Evolutionary conservation across 2,113 vertebrate genomes (phyloP).

Genomic region (Podiceps cristatus): DNA sequence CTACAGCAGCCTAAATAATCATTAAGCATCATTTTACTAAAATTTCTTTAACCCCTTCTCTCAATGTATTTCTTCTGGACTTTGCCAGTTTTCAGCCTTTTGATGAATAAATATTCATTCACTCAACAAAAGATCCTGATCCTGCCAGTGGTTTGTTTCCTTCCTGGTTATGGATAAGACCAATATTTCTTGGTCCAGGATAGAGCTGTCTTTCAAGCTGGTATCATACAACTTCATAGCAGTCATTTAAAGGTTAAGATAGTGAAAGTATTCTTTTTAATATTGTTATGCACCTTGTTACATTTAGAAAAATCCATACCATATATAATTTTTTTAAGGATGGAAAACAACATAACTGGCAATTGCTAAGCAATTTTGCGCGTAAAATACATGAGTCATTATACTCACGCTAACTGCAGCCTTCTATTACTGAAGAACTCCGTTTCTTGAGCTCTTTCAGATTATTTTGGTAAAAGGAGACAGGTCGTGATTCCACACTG

Average conservation of each 20-base stretch:
- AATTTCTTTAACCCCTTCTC: no score
- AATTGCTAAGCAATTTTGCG: background rate
- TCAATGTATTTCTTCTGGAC: background rate
- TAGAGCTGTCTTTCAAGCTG: background rate
- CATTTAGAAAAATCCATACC: background rate
- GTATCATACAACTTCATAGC: background rate
- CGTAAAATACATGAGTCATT: fast-evolving
- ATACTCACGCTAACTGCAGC: background rate
- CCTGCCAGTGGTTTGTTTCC: background rate
- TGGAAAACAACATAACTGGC: background rate
- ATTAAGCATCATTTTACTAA: no score
- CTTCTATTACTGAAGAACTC: background rate
- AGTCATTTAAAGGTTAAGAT: background rate
- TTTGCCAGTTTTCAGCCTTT: background rate
- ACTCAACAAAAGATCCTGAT: background rate
- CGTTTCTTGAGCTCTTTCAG: background rate
- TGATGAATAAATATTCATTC: background rate
- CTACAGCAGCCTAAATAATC: no score
- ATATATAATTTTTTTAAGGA: background rate
- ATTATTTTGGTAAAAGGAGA: background rate
- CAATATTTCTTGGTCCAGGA: background rate
- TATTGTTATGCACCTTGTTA: background rate
- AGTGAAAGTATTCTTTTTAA: background rate
- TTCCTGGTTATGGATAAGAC: background rate
- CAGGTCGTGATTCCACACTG: background rate